Percentiles rank a stretch among this genome's conserved stretches.
These are phyloP conservation scores for Aratinga solstitialis DNA, from an alignment of 2,797 vertebrate genomes.

Conservation along the genomic window DNA sequence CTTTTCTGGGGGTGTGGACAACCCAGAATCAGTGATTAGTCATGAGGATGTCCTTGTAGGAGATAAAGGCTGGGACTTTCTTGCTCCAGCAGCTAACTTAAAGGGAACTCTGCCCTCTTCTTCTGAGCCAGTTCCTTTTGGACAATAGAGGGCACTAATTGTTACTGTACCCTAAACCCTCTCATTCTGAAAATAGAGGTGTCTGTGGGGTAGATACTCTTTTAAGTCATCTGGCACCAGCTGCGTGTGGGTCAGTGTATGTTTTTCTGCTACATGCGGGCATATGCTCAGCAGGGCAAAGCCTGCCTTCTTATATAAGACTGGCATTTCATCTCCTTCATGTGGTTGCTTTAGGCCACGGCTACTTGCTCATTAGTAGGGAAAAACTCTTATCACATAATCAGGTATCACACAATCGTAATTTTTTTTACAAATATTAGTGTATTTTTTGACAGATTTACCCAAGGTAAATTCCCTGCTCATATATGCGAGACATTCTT, in stretches of 20 bases:
- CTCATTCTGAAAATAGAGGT: neutral
- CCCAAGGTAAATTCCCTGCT: slow-evolving; percentile 46
- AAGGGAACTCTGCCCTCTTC: neutral
- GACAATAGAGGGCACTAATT: neutral
- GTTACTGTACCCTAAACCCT: neutral
- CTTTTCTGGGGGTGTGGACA: neutral
- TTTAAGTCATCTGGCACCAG: neutral
- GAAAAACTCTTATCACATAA: slow-evolving; percentile 34
- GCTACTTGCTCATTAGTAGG: neutral
- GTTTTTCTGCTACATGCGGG: neutral
- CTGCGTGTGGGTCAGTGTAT: neutral
- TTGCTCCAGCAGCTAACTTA: neutral
- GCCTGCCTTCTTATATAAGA: neutral
- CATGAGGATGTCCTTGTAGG: neutral
- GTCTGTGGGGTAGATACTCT: neutral
- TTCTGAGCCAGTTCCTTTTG: neutral
- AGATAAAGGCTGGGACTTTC: neutral
- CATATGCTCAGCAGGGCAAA: neutral
- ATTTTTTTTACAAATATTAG: slow-evolving; percentile 29
- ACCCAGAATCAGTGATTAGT: neutral
- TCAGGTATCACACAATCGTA: neutral
- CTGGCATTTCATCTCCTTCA: neutral
- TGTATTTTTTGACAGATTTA: slow-evolving; percentile 48
- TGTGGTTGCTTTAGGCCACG: neutral
- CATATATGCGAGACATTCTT: slow-evolving; percentile 11